These are phyloP conservation scores for Eudyptes chrysolophus DNA, from an alignment of 2,113 vertebrate genomes.

Conservation along the genomic window DNA sequence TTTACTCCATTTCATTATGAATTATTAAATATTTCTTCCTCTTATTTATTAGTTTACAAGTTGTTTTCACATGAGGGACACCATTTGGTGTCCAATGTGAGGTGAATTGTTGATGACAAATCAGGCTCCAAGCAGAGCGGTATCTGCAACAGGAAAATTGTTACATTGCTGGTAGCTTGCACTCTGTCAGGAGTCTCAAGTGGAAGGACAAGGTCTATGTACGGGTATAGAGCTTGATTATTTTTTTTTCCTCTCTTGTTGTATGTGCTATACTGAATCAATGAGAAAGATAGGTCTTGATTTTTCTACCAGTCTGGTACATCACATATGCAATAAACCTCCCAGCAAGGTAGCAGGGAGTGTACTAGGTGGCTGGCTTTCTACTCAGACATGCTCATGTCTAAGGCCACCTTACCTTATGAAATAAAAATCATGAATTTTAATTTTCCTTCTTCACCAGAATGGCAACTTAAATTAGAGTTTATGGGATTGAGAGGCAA, in stretches of 20 bases:
- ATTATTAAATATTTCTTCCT: conserved; percentile 60
- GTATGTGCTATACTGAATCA: neutral
- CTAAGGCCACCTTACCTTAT: neutral
- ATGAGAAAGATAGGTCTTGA: neutral
- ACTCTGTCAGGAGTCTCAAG: neutral
- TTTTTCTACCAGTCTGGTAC: neutral
- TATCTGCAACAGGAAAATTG: neutral
- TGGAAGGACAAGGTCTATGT: neutral
- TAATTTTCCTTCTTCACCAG: neutral
- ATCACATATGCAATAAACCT: neutral
- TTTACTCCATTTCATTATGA: conserved; percentile 58
- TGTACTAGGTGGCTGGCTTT: neutral
- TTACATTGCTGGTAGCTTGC: neutral
- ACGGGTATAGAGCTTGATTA: neutral
- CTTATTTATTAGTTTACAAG: conserved; percentile 57
- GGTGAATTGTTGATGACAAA: conserved; percentile 26
- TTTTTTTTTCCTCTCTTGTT: neutral
- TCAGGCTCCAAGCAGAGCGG: neutral
- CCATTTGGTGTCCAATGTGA: neutral
- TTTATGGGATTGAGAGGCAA: neutral
- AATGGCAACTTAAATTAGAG: neutral
- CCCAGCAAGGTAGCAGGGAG: neutral
- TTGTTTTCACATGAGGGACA: conserved; percentile 40
- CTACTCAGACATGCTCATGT: neutral
- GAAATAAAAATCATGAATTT: neutral